Conservation (phyloP, 2,113 vertebrate genomes). For the Octodon degus region DNA sequence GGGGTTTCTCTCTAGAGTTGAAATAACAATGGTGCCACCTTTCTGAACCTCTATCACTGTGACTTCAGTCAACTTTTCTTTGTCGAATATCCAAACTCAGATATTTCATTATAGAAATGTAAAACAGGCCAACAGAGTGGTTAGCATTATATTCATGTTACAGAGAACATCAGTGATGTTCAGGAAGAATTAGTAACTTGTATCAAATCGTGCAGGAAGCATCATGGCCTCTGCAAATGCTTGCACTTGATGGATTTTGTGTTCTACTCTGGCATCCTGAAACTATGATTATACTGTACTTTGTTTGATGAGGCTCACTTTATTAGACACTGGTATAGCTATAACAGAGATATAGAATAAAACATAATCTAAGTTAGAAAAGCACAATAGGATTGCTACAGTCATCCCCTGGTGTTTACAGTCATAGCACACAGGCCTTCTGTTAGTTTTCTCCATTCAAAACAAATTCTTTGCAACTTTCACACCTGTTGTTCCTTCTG, state of each 20-base stretch:
- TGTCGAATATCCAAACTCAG: neutral
- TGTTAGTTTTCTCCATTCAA: neutral
- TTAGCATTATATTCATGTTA: neutral
- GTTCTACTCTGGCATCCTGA: neutral
- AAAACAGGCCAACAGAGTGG: neutral
- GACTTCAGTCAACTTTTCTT: neutral
- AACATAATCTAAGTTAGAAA: neutral
- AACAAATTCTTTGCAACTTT: neutral
- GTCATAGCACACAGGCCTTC: neutral
- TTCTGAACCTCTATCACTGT: neutral
- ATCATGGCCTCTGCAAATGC: neutral
- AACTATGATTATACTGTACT: neutral
- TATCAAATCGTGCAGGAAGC: neutral
- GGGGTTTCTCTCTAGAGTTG: neutral
- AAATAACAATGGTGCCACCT: neutral
- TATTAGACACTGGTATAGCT: neutral
- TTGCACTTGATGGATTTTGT: neutral
- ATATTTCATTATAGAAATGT: neutral
- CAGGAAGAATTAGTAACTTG: neutral
- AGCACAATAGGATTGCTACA: neutral
- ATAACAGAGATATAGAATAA: neutral
- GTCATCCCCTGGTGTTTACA: neutral
- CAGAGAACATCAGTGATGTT: neutral
- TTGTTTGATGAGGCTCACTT: neutral
- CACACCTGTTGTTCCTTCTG: neutral